Conservation (phyloP, 2,113 vertebrate genomes). For the Macquaria australasica region DNA sequence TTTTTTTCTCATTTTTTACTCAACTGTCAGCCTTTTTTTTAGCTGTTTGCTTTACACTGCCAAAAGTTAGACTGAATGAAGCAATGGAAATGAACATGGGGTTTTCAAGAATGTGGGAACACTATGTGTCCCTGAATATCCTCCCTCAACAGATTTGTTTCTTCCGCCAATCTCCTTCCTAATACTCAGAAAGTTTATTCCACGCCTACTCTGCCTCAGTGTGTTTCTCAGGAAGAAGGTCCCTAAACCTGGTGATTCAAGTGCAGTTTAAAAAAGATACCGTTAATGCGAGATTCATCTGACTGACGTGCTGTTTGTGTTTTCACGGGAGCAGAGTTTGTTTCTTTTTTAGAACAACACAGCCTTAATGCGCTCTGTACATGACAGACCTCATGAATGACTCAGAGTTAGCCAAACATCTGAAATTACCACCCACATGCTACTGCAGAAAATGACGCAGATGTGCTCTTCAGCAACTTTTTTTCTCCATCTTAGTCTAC, state of each 20-base stretch:
- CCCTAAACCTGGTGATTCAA: neutral
- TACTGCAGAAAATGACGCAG: constrained; percentile 54
- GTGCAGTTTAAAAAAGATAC: neutral
- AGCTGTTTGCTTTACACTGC: neutral
- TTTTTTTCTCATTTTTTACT: constrained; percentile 3
- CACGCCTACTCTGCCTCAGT: neutral
- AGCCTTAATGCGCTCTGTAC: neutral
- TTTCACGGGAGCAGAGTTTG: neutral
- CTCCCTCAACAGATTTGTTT: neutral
- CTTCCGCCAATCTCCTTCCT: no score
- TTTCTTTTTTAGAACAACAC: neutral
- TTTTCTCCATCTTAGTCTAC: neutral
- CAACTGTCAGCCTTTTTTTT: neutral
- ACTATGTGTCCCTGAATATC: neutral
- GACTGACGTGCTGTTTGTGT: constrained; percentile 4
- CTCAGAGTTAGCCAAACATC: constrained; percentile 50
- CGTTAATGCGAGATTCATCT: neutral
- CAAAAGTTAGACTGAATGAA: neutral
- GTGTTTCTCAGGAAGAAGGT: neutral
- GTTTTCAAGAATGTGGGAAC: constrained; percentile 21
- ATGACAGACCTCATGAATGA: constrained; percentile 44
- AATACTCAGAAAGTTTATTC: neutral
- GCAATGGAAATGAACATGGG: neutral
- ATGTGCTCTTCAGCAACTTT: constrained; percentile 58
- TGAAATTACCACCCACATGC: constrained; percentile 61